These are phyloP conservation scores for Willowsia nigromaculata DNA, from an alignment of 2,888 invertebrate species.

Conservation along the genomic window DNA sequence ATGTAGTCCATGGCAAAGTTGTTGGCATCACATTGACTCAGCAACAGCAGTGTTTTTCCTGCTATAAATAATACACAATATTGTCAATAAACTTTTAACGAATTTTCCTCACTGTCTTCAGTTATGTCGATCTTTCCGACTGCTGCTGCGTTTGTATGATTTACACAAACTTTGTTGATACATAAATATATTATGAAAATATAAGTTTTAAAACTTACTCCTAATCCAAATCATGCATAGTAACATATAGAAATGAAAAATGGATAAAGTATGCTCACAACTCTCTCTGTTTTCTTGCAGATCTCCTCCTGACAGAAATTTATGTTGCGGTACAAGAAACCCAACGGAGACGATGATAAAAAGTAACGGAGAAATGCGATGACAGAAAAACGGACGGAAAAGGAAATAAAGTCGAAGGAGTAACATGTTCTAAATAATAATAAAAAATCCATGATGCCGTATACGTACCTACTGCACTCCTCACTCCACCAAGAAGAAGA, in stretches of 20 bases:
- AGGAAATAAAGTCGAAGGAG: constrained; percentile 63
- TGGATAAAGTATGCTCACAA: neutral
- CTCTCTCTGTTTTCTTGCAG: constrained; percentile 45
- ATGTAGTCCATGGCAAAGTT: neutral
- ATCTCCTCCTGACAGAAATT: constrained; percentile 64
- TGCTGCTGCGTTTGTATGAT: neutral
- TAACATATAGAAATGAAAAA: neutral
- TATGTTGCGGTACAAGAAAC: constrained; percentile 73
- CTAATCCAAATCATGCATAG: too few relatives aligned
- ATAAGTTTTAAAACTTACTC: neutral
- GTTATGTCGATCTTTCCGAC: constrained; percentile 15
- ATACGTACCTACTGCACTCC: too few relatives aligned
- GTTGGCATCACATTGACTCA: constrained; percentile 45
- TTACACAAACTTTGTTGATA: neutral
- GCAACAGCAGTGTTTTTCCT: neutral
- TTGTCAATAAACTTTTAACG: constrained; percentile 59
- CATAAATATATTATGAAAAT: neutral
- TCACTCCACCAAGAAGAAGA: neutral
- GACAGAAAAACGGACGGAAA: constrained; percentile 70
- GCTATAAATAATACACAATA: constrained; percentile 54
- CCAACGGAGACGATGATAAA: constrained; percentile 63
- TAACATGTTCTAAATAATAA: constrained; percentile 35
- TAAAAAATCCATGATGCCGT: constrained; percentile 3
- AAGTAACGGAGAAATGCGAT: constrained; percentile 72
- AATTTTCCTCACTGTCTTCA: constrained; percentile 33